phyloP scores from a whole-genome alignment of 2,797 vertebrate species.

The Lagorchestes hirsutus region DNA sequence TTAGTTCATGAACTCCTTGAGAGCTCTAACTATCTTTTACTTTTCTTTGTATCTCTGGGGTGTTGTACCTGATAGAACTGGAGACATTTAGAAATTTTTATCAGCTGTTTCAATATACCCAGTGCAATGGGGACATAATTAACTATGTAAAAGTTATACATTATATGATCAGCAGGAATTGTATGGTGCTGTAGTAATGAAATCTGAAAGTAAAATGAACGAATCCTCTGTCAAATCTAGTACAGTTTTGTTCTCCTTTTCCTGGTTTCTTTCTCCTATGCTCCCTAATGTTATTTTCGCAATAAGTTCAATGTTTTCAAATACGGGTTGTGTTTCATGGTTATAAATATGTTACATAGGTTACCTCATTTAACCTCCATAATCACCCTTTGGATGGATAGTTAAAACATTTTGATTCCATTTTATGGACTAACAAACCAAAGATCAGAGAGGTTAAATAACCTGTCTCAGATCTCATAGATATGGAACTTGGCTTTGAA shows the following conservation, averaged over 20 bases:
- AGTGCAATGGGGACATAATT: neutral
- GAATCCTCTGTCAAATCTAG: neutral
- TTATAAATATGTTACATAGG: neutral
- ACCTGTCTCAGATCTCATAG: neutral
- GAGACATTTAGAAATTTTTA: neutral
- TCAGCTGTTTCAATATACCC: neutral
- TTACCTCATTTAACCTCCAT: slow-evolving; percentile 10
- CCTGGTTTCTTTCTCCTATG: neutral
- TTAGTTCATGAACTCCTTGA: neutral
- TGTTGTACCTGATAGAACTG: neutral
- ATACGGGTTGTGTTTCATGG: neutral
- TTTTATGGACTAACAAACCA: slow-evolving; percentile 34
- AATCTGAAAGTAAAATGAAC: neutral
- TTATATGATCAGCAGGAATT: neutral
- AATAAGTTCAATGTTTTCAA: neutral
- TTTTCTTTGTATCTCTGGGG: neutral
- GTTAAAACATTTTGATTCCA: neutral
- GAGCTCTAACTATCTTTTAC: neutral
- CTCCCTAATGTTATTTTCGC: neutral
- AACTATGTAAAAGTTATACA: neutral
- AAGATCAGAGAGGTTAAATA: slow-evolving; percentile 14
- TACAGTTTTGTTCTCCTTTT: neutral
- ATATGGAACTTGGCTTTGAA: slow-evolving; percentile 3
- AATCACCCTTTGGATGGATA: neutral
- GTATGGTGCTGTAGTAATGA: neutral